These are phyloP conservation scores for Botia kubotai DNA, from an alignment of 2,797 vertebrate species.

Conservation along the genomic window DNA sequence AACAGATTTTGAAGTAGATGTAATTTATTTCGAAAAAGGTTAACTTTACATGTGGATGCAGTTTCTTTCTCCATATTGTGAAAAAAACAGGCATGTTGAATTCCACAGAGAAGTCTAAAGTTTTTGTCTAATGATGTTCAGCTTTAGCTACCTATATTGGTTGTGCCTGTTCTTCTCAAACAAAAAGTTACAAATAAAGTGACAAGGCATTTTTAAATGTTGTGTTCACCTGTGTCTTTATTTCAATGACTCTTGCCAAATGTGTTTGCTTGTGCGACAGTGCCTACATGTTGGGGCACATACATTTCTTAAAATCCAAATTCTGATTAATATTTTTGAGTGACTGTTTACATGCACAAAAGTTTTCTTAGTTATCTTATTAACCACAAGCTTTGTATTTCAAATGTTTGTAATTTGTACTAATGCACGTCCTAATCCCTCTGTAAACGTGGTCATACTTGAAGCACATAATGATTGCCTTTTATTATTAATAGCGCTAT, in stretches of 20 bases:
- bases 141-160: slow-evolving; percentile 50
- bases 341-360: too few species aligned
- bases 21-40: slow-evolving; percentile 48
- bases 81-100: slow-evolving; percentile 7
- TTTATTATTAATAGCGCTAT: too few species aligned
- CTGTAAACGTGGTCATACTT: too few species aligned
- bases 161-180: slow-evolving; percentile 55
- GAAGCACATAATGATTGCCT: too few species aligned
- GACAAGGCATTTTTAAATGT: background rate
- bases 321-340: too few species aligned
- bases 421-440: too few species aligned
- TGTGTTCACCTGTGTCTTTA: background rate
- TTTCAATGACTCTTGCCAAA: background rate
- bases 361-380: too few species aligned
- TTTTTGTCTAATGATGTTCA: slow-evolving; percentile 48
- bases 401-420: too few species aligned
- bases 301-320: too few species aligned
- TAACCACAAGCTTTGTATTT: too few species aligned
- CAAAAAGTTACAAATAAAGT: slow-evolving; percentile 48
- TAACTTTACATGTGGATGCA: slow-evolving; percentile 28
- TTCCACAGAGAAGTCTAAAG: slow-evolving; percentile 20
- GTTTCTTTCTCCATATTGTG: slow-evolving; percentile 44
- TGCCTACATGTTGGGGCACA: background rate
- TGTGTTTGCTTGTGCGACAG: background rate
- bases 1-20: slow-evolving; percentile 10